Percentiles rank a stretch among this genome's conserved stretches.
Evolutionary conservation across 2,888 invertebrate genomes (phyloP).

Genomic region (Acrobeloides nanus): DNA sequence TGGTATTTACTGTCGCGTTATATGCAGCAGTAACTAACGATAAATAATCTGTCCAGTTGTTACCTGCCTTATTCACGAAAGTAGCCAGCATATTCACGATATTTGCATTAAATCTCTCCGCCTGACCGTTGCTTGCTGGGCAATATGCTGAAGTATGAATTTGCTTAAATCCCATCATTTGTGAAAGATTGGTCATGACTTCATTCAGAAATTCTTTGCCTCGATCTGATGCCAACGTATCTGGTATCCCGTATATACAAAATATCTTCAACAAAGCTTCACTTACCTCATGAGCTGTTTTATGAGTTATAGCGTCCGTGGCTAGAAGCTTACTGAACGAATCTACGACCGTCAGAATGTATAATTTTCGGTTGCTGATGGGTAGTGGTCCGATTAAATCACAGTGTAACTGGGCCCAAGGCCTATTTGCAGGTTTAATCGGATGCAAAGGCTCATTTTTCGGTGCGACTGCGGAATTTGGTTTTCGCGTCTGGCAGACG

Average conservation of each 20-base stretch:
- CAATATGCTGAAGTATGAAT: constrained; percentile 32
- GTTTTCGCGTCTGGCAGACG: constrained; percentile 14
- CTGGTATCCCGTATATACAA: constrained; percentile 33
- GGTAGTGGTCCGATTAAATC: constrained; percentile 12
- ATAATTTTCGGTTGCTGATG: not conserved
- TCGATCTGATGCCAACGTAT: constrained; percentile 48
- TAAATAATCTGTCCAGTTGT: constrained; percentile 11
- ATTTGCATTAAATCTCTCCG: constrained; percentile 24
- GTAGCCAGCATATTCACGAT: constrained; percentile 11
- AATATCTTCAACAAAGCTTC: not conserved
- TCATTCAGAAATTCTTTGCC: constrained; percentile 41
- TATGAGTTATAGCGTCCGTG: constrained; percentile 4
- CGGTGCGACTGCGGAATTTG: too few relatives aligned
- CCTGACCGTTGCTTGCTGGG: constrained; percentile 43
- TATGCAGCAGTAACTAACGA: constrained; percentile 12
- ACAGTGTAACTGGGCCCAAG: constrained; percentile 9
- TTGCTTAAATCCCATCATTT: constrained; percentile 28
- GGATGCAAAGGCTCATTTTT: constrained; percentile 9
- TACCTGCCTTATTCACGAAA: not conserved
- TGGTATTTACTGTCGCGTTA: constrained; percentile 13
- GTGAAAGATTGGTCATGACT: constrained; percentile 34
- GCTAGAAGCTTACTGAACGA: constrained; percentile 7
- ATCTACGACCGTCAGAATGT: constrained; percentile 5
- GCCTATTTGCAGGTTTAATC: not conserved
- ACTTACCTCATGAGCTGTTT: not conserved